Base-by-base conservation (phyloP, 2,113 vertebrate species). In the Syngnathoides biaculeatus region DNA sequence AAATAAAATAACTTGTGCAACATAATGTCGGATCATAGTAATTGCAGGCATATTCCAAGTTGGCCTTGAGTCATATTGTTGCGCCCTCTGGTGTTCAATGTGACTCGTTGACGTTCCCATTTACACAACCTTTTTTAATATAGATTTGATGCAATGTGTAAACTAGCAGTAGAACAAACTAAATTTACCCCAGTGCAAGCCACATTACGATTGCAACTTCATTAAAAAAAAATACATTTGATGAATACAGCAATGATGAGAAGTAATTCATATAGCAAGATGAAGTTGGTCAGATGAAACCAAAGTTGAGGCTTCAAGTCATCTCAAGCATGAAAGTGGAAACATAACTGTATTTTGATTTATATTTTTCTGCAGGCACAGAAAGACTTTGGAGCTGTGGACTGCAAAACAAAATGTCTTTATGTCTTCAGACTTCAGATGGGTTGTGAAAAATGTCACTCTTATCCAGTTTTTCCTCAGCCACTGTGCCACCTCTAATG, bases 61-160 rank as follows among this genome's bases (percentile, higher is more conserved):
- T 40, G 22, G 5, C 11, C 0, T 4, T 22, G 12, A 12, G 9
- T 35, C 1, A 43, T 58, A 30, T 38, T 38, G 52, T 81, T 45
- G 27, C 65, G 43, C 85, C 73, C 72, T 71, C 86, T 85, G 74
- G 84, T 81, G 88, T 55, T 53, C 42, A 47, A 10, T 24, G 0
- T 1, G 7, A 26, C 48, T 67, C 45, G 74, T 15, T 68, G 40
- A 22, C 1, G 45, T 1, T 1, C 30, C 35, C 11, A 22, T 26
- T 10, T 13, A 13, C 52, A 26, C 22, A 24, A 12, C 20, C 20
- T 52, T 52, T 22, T 22, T 10, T n/a, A 52, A 20, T 50, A n/a
- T 20, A 22, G 30, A 30, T 2, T 56, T 30, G 53, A 5, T 56
- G 11, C 11, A 22, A n/a, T 52, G 13, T 2, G 43, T 15, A 17